Evolutionary conservation across 2,888 invertebrate genomes (phyloP).

Genomic region (Cremastobaeus sp.): DNA sequence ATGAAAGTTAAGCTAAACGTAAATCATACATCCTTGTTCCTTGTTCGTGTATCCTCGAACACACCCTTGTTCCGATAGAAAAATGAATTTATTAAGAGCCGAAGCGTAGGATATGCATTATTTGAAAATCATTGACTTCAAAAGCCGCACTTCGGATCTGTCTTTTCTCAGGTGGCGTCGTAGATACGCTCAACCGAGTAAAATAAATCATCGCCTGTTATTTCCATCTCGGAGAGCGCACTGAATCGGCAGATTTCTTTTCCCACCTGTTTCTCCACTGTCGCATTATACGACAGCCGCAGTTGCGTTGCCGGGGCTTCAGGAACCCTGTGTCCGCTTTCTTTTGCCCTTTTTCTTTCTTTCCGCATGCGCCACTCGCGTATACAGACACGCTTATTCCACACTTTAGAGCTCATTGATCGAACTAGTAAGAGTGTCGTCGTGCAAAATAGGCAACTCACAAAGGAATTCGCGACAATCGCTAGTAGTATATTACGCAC

Average conservation of each 20-base stretch:
- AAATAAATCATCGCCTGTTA: conserved; percentile 63
- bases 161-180: conserved; percentile 50
- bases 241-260: conserved; percentile 51
- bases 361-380: conserved; percentile 53
- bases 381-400: conserved; percentile 49
- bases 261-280: conserved; percentile 71
- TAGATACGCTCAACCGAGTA: conserved; percentile 63
- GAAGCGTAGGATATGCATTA: conserved; percentile 20
- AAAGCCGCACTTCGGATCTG: conserved; percentile 44
- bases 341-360: conserved; percentile 44
- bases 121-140: conserved; percentile 37
- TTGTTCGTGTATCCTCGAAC: no score
- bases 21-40: no score
- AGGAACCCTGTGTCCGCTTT: conserved; percentile 24
- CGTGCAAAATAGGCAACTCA: conserved; percentile 25
- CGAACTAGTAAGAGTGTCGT: conserved; percentile 45
- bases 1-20: no score
- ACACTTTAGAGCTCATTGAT: conserved; percentile 56
- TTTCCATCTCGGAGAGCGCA: conserved; percentile 43
- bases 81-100: conserved; percentile 15
- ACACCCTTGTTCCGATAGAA: neutral
- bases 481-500: neutral
- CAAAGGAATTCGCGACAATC: conserved; percentile 33
- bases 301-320: conserved; percentile 58
- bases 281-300: conserved; percentile 73